Conservation (phyloP, 2,797 vertebrate genomes). For the Platyrinchus mystaceus region DNA sequence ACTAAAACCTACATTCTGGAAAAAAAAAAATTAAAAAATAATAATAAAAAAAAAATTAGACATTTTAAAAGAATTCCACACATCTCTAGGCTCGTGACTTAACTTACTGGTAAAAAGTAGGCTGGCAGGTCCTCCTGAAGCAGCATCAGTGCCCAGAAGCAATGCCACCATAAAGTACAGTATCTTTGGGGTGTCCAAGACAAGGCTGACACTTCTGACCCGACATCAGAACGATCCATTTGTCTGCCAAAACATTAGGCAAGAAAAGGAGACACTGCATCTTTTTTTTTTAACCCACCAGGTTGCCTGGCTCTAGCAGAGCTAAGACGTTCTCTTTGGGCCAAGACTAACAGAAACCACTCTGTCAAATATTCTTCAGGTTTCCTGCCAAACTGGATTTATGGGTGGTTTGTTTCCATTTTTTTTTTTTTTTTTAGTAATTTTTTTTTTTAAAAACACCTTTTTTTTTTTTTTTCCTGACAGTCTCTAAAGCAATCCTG, state of each 20-base stretch:
- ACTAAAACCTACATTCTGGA: conserved; percentile 55
- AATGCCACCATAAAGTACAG: neutral
- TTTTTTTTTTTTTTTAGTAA: neutral
- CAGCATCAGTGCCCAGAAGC: neutral
- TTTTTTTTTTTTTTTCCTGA: neutral
- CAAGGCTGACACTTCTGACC: conserved; percentile 6
- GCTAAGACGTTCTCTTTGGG: conserved; percentile 49
- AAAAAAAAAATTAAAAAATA: neutral
- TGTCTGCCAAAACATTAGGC: conserved; percentile 40
- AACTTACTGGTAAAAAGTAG: conserved; percentile 57
- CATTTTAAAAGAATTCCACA: conserved; percentile 15
- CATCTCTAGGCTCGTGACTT: conserved; percentile 45
- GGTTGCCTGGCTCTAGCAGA: conserved; percentile 22
- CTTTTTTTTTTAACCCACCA: neutral
- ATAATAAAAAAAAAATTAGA: conserved; percentile 3
- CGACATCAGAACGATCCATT: conserved; percentile 10
- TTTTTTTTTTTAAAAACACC: conserved; percentile 27
- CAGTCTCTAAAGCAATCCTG: conserved; percentile 47
- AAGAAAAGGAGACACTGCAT: conserved; percentile 47
- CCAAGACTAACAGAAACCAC: conserved; percentile 53
- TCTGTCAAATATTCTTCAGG: conserved; percentile 42
- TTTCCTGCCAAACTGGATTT: conserved; percentile 36
- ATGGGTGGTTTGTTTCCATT: neutral
- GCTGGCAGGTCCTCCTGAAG: conserved; percentile 32
- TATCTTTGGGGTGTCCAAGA: conserved; percentile 32